phyloP scores from a whole-genome alignment of 1,140 invertebrate genomes.

The Dendroctonus ponderosae region DNA sequence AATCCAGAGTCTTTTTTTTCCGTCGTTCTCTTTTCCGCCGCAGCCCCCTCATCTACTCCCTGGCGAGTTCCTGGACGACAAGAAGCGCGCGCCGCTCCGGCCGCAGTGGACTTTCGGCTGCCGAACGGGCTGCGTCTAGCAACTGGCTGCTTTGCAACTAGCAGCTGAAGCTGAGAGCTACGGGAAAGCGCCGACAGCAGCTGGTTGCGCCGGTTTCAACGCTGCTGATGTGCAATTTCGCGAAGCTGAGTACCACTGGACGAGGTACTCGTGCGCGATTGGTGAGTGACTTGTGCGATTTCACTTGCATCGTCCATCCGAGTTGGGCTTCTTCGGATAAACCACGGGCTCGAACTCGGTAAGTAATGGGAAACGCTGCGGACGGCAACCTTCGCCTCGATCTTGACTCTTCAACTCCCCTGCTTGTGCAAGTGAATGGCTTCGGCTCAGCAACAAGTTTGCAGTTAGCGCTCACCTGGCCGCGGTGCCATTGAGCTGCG shows the following conservation, averaged over 20 bases:
- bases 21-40: conserved; percentile 11
- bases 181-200: conserved; percentile 31
- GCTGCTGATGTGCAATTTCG: conserved; percentile 6
- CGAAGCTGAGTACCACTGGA: not conserved
- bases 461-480: no score
- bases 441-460: no score
- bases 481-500: no score
- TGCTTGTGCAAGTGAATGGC: no score
- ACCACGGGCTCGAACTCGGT: no score
- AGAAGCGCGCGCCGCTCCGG: conserved; percentile 22
- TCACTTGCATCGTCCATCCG: not conserved
- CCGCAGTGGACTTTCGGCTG: conserved; percentile 35
- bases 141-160: conserved; percentile 28
- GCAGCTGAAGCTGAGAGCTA: conserved; percentile 32
- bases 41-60: conserved; percentile 7
- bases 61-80: conserved; percentile 4
- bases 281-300: conserved; percentile 16
- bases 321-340: no score
- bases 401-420: no score
- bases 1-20: conserved; percentile 10
- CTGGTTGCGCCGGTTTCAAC: conserved; percentile 25
- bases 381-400: no score
- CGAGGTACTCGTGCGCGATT: not conserved
- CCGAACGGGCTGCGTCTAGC: conserved; percentile 27
- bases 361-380: no score